Evolutionary conservation across 2,113 vertebrate species (phyloP).

Genomic region (Gnathonemus longibarbis): DNA sequence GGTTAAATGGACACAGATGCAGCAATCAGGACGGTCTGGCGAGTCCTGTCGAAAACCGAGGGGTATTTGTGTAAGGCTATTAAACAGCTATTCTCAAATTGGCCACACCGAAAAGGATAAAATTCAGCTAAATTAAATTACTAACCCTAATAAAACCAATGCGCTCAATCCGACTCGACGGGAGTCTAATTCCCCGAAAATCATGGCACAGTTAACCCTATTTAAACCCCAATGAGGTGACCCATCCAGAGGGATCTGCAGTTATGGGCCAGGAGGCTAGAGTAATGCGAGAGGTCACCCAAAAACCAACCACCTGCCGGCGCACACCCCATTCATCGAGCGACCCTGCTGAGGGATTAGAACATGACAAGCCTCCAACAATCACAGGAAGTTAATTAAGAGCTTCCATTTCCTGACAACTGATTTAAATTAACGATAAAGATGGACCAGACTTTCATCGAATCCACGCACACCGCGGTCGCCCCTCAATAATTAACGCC

Average conservation of each 20-base stretch:
- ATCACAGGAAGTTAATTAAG: background rate
- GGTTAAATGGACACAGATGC: constrained; percentile 9
- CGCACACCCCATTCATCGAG: background rate
- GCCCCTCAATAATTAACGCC: background rate
- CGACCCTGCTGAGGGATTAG: background rate
- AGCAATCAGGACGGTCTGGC: background rate
- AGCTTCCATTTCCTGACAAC: background rate
- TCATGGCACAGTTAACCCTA: background rate
- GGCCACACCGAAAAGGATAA: background rate
- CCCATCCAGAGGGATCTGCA: background rate
- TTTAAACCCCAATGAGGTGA: background rate
- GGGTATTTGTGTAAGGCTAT: background rate
- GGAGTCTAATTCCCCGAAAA: background rate
- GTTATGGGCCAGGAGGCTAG: background rate
- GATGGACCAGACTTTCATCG: background rate
- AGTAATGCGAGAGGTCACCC: background rate
- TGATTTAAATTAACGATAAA: background rate
- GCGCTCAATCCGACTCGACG: background rate
- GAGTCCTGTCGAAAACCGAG: background rate
- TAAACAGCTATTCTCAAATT: background rate
- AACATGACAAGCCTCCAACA: background rate
- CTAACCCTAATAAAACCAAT: background rate
- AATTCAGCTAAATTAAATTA: background rate
- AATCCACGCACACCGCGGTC: too few relatives aligned
- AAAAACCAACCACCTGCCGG: background rate